Evolutionary conservation across 1,140 invertebrate genomes (phyloP).

Genomic region (Gyrodactylus bullatarudis): DNA sequence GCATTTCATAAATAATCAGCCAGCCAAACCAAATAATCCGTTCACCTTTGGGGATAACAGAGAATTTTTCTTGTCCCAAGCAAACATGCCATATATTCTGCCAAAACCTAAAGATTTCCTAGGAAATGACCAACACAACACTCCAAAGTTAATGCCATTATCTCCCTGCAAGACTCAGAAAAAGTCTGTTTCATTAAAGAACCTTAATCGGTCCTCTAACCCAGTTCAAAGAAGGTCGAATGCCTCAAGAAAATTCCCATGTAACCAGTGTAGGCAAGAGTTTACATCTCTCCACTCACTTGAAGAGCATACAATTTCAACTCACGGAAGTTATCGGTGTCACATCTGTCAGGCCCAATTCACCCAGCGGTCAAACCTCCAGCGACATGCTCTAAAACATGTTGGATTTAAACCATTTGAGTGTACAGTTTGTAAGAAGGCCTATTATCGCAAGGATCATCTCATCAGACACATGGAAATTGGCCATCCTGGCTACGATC

Average conservation of each 20-base stretch:
- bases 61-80: background rate
- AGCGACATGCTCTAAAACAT: slow-evolving; percentile 59
- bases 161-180: background rate
- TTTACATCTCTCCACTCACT: background rate
- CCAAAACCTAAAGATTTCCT: background rate
- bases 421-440: slow-evolving; percentile 53
- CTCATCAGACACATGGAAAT: slow-evolving; percentile 15
- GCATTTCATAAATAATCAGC: background rate
- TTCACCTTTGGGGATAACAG: too few relatives aligned
- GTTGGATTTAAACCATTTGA: slow-evolving; percentile 64
- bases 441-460: slow-evolving; percentile 67
- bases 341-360: slow-evolving; percentile 77
- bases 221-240: background rate
- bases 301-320: background rate
- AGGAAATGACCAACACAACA: too few relatives aligned
- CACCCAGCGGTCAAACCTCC: slow-evolving; percentile 66
- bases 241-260: background rate
- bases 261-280: slow-evolving; percentile 3
- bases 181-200: too few relatives aligned
- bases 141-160: background rate
- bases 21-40: too few relatives aligned
- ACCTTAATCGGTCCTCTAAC: background rate
- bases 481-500: background rate
- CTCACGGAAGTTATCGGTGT: slow-evolving; percentile 49
- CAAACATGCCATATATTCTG: background rate